Base-by-base conservation (phyloP, 2,113 vertebrate genomes). In the Hippocampus guttulatus region DNA sequence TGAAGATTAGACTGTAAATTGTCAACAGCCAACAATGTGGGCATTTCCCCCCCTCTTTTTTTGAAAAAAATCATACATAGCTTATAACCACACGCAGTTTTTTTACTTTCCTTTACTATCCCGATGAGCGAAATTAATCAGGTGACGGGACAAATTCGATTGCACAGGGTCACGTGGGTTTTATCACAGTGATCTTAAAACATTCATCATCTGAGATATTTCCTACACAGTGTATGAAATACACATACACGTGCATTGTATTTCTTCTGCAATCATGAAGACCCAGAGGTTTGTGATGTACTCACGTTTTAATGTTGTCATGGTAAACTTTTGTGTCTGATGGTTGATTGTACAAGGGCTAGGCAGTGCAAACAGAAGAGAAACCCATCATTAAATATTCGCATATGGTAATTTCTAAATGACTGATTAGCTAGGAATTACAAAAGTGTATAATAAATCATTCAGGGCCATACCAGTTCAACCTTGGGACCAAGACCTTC, bases 281-380 rank as follows among this genome's bases (percentile, higher is more conserved):
- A 27, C 52, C 52, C 11, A 27, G 12, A 15, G 55, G 3, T 27
- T 27, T 27, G 55, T 58, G 10, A 20, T 23, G 40, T 45, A 96
- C 97, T 98, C 89, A 98, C 97, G 97, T 98, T 91, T 98, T 99
- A 89, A 99, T 99, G 94, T 98, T 99, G 85, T 98, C 97, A 82
- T 99, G 97, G 91, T 99, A 99, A 71, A 99, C 96, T 86, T 98
- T 98, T 71, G 97, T 98, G 88, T 99, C 97, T 10, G 97, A 99
- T 0, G 97, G 97, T 67, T 99, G 97, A 92, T 99, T 98, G 86
- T 98, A 99, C 62, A 99, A 93, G 12, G 97, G 97, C 97, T 98
- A 45, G 87, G 30, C 62, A 55, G 9, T 41, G 58, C 52, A 4
- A 68, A 41, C 51, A 5, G 8, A 81, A 33, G 70, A 4, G 16